Percentiles rank a stretch among this genome's conserved stretches.
phyloP scores from a whole-genome alignment of 1,140 invertebrate species.

The Copidosoma floridanum region DNA sequence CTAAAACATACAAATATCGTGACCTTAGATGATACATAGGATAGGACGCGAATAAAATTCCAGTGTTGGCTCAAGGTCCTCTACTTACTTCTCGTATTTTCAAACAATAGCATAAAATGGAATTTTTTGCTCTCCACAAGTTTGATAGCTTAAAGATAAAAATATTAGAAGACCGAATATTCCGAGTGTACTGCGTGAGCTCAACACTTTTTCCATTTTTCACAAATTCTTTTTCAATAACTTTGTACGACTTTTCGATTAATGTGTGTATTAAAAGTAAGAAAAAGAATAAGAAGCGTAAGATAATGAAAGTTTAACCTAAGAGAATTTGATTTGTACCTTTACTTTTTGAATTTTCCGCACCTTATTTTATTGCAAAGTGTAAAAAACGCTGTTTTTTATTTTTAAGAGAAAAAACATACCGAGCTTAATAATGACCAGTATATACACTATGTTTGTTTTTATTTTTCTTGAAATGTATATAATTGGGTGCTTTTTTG shows the following conservation, averaged over 20 bases:
- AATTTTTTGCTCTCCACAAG: neutral
- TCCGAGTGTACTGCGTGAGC: neutral
- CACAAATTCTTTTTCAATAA: slow-evolving; percentile 5
- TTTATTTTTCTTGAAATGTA: too few relatives aligned
- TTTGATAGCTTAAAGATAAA: slow-evolving; percentile 9
- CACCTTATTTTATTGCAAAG: too few relatives aligned
- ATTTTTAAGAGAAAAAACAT: neutral
- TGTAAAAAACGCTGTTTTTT: too few relatives aligned
- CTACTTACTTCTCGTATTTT: too few relatives aligned
- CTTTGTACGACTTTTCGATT: slow-evolving; percentile 20
- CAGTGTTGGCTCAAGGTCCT: too few relatives aligned
- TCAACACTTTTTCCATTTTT: neutral
- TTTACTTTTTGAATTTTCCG: too few relatives aligned
- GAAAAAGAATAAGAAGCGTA: neutral
- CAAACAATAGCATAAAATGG: too few relatives aligned
- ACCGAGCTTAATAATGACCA: too few relatives aligned
- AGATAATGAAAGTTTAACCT: too few relatives aligned
- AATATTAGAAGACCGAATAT: slow-evolving; percentile 5
- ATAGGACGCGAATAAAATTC: slow-evolving; percentile 8
- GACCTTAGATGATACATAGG: slow-evolving; percentile 3
- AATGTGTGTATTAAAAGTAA: neutral
- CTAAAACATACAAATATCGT: slow-evolving; percentile 8
- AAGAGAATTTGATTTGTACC: too few relatives aligned
- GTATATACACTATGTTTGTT: too few relatives aligned
- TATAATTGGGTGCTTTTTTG: too few relatives aligned